Percentiles rank a stretch among this genome's conserved stretches.
Conservation (phyloP, 2,888 invertebrate genomes). For the Brachypterus glaber region DNA sequence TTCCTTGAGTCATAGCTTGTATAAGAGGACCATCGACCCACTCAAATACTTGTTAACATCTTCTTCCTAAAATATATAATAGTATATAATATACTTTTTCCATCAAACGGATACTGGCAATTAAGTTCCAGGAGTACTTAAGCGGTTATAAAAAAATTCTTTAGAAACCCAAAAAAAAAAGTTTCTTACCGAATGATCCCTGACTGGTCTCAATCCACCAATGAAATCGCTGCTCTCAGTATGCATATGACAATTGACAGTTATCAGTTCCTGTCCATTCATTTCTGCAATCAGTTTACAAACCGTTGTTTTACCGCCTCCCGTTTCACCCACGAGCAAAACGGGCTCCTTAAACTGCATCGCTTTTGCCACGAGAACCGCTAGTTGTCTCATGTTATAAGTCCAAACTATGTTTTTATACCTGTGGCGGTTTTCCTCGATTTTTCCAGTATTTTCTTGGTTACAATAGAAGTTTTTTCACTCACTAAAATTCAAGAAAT, state of each 20-base stretch:
- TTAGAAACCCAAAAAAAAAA: conserved; percentile 11
- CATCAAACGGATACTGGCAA: too few species aligned
- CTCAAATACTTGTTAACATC: conserved; percentile 65
- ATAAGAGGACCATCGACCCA: conserved; percentile 97
- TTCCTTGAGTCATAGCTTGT: conserved; percentile 78
- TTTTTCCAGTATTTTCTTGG: conserved; percentile 57
- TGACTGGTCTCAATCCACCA: conserved; percentile 86
- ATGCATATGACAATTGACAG: conserved; percentile 97
- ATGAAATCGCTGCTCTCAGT: conserved; percentile 97
- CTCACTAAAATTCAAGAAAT: conserved; percentile 44
- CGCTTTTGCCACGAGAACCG: conserved; percentile 71
- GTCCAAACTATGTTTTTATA: conserved; percentile 92
- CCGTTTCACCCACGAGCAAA: conserved; percentile 93
- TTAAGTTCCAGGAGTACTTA: conserved; percentile 13
- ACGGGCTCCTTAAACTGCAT: conserved; percentile 89
- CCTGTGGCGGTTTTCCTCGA: conserved; percentile 47
- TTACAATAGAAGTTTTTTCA: conserved; percentile 64
- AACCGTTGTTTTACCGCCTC: conserved; percentile 94
- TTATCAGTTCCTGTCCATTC: conserved; percentile 55
- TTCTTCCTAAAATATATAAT: neutral
- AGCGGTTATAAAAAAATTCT: conserved; percentile 10
- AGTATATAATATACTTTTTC: too few species aligned
- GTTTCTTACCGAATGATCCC: conserved; percentile 44
- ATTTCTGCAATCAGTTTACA: conserved; percentile 79
- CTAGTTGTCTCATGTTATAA: conserved; percentile 74